Evolutionary conservation across 1,140 invertebrate genomes (phyloP).

Genomic region (Apis mellifera): Amel_HAv3.1 CM009941.2:1068001-1068500

Average conservation of each 20-base stretch:
- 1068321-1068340: too few species aligned
- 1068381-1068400: too few species aligned
- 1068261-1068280: too few species aligned
- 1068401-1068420: too few species aligned
- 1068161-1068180: background rate
- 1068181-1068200: background rate
- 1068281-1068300: too few species aligned
- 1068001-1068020: background rate
- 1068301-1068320: too few species aligned
- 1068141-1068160: background rate
- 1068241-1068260: too few species aligned
- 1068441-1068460: background rate
- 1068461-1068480: background rate
- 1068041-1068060: background rate
- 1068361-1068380: too few species aligned
- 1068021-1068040: constrained; percentile 13
- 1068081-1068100: background rate
- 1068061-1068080: constrained; percentile 4
- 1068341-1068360: too few species aligned
- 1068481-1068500: background rate
- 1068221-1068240: too few species aligned
- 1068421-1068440: background rate
- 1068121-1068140: background rate
- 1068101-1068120: background rate
- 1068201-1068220: too few species aligned